These are phyloP conservation scores for Apostichopus japonicus DNA, from an alignment of 35 echinoderm and acorn worm species.

Conservation along the genomic window DNA sequence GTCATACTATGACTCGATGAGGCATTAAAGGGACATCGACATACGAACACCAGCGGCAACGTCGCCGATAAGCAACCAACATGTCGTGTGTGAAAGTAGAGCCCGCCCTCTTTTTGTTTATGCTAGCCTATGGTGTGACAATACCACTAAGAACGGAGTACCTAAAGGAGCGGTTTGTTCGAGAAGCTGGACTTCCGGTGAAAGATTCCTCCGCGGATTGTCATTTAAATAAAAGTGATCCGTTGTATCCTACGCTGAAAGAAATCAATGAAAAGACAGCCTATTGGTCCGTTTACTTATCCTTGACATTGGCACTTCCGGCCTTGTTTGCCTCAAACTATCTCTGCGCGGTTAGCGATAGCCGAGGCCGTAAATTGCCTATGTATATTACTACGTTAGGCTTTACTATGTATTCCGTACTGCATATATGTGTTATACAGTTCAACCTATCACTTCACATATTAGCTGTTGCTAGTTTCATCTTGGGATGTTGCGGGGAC, in stretches of 20 bases:
- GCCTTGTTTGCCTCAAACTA: conserved; percentile 51
- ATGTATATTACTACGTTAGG: conserved; percentile 41
- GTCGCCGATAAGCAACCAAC: too few relatives aligned
- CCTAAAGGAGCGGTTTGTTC: conserved; percentile 18
- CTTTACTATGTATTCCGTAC: conserved; percentile 14
- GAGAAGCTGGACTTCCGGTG: conserved; percentile 18
- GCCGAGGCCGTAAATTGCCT: conserved; percentile 12
- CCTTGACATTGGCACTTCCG: conserved; percentile 7
- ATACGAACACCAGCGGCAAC: too few relatives aligned
- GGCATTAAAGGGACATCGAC: too few relatives aligned
- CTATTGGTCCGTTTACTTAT: conserved; percentile 54
- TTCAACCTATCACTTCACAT: conserved; percentile 19
- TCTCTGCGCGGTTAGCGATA: conserved; percentile 17
- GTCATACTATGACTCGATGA: too few relatives aligned
- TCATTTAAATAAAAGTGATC: conserved; percentile 48
- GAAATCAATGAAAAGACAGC: conserved; percentile 38
- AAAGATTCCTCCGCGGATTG: conserved; percentile 9
- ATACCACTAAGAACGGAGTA: conserved; percentile 50
- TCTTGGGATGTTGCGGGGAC: conserved; percentile 38
- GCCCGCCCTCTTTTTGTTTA: conserved; percentile 58
- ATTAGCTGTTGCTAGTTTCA: conserved; percentile 34
- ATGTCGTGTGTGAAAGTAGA: neutral
- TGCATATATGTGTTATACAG: conserved; percentile 14
- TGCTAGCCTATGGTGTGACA: conserved; percentile 43
- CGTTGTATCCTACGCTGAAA: conserved; percentile 16